Base-by-base conservation (phyloP, 30 jellyfish, hydroid and myxozoan species). In the Aurelia coerulea region DNA sequence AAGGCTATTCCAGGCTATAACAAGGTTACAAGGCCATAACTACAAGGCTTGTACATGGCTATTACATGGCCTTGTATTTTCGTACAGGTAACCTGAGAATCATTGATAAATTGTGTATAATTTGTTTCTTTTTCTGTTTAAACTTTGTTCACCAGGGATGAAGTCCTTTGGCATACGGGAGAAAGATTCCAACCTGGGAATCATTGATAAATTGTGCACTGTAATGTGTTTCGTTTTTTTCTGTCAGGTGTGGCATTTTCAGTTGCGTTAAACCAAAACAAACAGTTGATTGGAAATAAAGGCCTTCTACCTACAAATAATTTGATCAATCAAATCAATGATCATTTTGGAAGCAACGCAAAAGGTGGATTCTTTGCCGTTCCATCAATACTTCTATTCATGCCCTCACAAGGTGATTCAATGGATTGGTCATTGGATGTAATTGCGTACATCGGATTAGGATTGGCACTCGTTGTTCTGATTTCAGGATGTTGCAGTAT, bases 251-350 rank as follows among this genome's bases (percentile, higher is more conserved):
- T n/a, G n/a, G 95, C 90, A 4, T 86, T 86, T 37, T 37, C 78
- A 33, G 90, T 86, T 76, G 95, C 90, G 29, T 58, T 86, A 17
- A 49, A 86, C 35, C 95, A 86, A 39, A 86, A 86, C 35, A 86
- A 86, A 46, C 90, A 76, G 59, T 71, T 86, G 41, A 54, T 86
- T 76, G 95, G 95, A 19, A 86, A 68, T 23, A 65, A 67, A 70
- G 95, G 95, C 7, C 84, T 86, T 31, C 84, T 86, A 17, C 95
- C 95, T 18, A 85, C 76, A 10, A 83, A 49, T 51, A 86, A 76
- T 6, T 51, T 70, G 10, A 65, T 86, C 15, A 59, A 34, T 1
- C 85, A 56, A 13, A 39, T 86, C 52, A 65, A 76, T 31, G 65
- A 33, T 4, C 95, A 86, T 78, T 86, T 86, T 52, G 85, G 71